Conservation (phyloP, 1,140 invertebrate genomes). For the Teleopsis dalmanni region DNA sequence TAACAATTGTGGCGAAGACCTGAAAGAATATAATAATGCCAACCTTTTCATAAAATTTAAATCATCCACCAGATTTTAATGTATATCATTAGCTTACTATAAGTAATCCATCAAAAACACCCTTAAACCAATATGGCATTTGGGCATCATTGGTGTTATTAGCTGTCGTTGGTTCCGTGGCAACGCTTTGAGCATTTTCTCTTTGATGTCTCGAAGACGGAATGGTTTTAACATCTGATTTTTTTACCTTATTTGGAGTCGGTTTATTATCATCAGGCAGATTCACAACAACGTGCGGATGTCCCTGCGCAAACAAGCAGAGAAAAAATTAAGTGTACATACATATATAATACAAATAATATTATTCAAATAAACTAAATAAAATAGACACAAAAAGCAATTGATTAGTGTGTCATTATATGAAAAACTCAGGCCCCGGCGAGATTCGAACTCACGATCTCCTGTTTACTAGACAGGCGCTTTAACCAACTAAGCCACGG, state of each 20-base stretch:
- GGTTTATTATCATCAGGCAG: no score
- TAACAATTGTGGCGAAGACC: slow-evolving; percentile 9
- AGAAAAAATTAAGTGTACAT: neutral
- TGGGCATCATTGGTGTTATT: neutral
- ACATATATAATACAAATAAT: neutral
- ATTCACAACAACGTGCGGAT: no score
- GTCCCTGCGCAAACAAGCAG: no score
- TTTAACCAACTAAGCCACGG: slow-evolving; percentile 58
- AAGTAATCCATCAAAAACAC: slow-evolving; percentile 3
- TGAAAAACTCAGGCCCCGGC: slow-evolving; percentile 42
- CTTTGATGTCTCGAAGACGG: no score
- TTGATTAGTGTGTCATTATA: neutral
- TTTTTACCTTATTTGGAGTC: no score
- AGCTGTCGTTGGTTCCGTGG: neutral
- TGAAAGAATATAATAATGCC: slow-evolving; percentile 10
- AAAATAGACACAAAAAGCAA: neutral
- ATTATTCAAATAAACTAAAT: neutral
- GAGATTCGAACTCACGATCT: slow-evolving; percentile 51
- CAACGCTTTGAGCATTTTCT: neutral
- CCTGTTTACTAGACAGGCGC: slow-evolving; percentile 56
- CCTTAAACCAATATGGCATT: slow-evolving; percentile 7
- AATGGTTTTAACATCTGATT: no score
- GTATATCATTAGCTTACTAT: slow-evolving; percentile 9
- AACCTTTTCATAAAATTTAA: slow-evolving; percentile 7
- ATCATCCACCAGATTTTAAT: neutral